Evolutionary conservation across 2,888 invertebrate species (phyloP).

Genomic region (Electrophaes corylata): DNA sequence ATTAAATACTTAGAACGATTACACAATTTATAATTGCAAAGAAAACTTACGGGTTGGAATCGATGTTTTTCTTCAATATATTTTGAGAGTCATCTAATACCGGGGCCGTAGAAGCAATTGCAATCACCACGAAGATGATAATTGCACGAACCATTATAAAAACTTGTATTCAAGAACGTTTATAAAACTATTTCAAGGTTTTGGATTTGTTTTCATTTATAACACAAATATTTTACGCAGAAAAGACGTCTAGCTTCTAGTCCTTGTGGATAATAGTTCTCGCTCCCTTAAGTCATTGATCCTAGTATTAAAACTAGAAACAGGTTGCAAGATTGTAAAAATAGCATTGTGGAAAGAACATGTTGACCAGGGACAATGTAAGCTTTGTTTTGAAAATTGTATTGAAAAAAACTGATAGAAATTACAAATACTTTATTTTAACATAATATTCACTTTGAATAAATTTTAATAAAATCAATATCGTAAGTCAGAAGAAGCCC

Average conservation of each 20-base stretch:
- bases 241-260: slow-evolving; percentile 10
- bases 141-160: slow-evolving; percentile 25
- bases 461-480: too few species aligned
- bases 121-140: slow-evolving; percentile 23
- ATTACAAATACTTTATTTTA: too few species aligned
- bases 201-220: slow-evolving; percentile 3
- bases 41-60: slow-evolving; percentile 20
- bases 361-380: neutral
- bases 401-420: too few species aligned
- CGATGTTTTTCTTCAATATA: slow-evolving; percentile 11
- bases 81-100: slow-evolving; percentile 9
- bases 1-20: too few species aligned
- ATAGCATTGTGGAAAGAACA: neutral
- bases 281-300: slow-evolving; percentile 15
- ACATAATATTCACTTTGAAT: too few species aligned
- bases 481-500: too few species aligned
- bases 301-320: slow-evolving; percentile 11
- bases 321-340: slow-evolving; percentile 19
- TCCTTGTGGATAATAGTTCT: slow-evolving; percentile 16
- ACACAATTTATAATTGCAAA: too few species aligned
- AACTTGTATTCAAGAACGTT: slow-evolving; percentile 17
- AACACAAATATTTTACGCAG: slow-evolving; percentile 9
- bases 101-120: slow-evolving; percentile 17
- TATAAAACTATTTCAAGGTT: slow-evolving; percentile 23
- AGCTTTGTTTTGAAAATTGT: too few species aligned